phyloP scores from a whole-genome alignment of 2,113 vertebrate genomes.

The Gyps fulvus region DNA sequence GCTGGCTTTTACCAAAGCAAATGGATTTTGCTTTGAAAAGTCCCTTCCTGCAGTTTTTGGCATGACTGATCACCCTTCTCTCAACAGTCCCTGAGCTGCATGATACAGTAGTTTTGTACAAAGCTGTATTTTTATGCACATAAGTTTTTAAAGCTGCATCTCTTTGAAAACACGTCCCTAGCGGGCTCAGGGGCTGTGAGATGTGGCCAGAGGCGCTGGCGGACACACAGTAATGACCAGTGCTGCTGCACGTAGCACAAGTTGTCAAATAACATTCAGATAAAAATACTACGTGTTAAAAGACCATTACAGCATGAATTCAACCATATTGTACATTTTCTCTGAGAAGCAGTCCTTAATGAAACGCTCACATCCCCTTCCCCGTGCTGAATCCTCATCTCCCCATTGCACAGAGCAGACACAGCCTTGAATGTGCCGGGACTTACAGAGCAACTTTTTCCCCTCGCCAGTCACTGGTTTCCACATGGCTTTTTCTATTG shows the following conservation, averaged over 20 bases:
- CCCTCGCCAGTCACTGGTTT: not conserved
- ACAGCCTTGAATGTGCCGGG: rapidly evolving
- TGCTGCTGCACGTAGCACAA: not conserved
- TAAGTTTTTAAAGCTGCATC: not conserved
- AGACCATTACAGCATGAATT: not conserved
- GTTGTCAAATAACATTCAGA: not conserved
- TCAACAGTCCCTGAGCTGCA: not conserved
- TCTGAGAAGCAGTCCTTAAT: not conserved
- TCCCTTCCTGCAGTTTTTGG: conserved; percentile 1
- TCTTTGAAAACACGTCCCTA: not conserved
- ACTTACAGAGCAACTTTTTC: not conserved
- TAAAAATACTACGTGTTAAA: not conserved
- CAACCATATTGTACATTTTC: not conserved
- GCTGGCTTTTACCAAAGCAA: not conserved
- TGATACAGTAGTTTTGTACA: not conserved
- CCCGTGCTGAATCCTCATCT: rapidly evolving
- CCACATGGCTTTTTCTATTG: not conserved
- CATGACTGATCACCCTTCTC: not conserved
- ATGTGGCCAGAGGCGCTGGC: not conserved
- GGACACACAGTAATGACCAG: rapidly evolving
- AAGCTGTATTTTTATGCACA: not conserved
- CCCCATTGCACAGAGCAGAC: not conserved
- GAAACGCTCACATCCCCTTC: not conserved
- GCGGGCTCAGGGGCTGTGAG: too few species aligned
- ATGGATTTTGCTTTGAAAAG: conserved; percentile 9